Percentiles rank a stretch among this genome's conserved stretches.
Evolutionary conservation across 1,140 invertebrate species (phyloP).

Genomic region (Drosophila nigrodunni): DNA sequence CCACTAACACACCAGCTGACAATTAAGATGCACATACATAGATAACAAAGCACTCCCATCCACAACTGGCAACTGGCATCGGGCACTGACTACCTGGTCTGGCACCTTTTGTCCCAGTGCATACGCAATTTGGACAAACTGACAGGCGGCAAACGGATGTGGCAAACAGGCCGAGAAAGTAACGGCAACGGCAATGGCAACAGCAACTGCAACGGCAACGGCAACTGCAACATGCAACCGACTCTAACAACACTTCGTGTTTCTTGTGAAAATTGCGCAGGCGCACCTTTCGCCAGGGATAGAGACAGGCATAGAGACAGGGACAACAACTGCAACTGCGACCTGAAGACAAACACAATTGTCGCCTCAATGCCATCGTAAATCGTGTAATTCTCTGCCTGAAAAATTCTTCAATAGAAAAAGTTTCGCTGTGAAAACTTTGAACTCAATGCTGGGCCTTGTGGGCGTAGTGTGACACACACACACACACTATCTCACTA

Average conservation of each 20-base stretch:
- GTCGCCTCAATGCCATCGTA: constrained; percentile 75
- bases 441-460: constrained; percentile 65
- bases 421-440: constrained; percentile 64
- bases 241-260: constrained; percentile 62
- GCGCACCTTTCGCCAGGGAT: constrained; percentile 72
- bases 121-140: constrained; percentile 78
- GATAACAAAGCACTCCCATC: constrained; percentile 49
- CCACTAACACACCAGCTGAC: constrained; percentile 75
- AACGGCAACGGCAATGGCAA: constrained; percentile 58
- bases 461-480: constrained; percentile 60
- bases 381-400: constrained; percentile 68
- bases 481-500: neutral
- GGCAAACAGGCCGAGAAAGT: constrained; percentile 64
- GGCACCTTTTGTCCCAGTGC: constrained; percentile 54
- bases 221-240: constrained; percentile 26
- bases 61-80: constrained; percentile 23
- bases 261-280: constrained; percentile 68
- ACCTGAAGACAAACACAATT: constrained; percentile 54
- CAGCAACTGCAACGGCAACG: constrained; percentile 8
- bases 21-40: constrained; percentile 82
- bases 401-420: constrained; percentile 24
- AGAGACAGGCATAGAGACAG: constrained; percentile 7
- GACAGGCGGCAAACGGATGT: constrained; percentile 74
- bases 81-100: constrained; percentile 24
- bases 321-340: constrained; percentile 2